Evolutionary conservation across 2,888 invertebrate species (phyloP), one percentile per base, ranked within the genome.

Genomic region (Onthophagus sagittarius): DNA sequence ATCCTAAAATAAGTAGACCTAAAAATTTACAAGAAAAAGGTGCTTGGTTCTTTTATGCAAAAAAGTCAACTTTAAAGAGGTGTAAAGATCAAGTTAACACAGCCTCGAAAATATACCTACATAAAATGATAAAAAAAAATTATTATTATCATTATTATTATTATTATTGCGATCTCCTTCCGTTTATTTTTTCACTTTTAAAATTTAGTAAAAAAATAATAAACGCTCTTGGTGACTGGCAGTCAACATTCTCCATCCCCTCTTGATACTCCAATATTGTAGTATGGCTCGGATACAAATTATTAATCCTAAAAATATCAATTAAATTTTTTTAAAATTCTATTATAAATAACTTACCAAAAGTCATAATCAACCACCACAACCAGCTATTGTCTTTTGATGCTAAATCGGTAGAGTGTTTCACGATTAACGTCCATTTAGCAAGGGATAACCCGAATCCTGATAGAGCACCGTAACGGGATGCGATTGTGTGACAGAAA

Each of bases 381-480:
- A 96, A 88, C 95, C 95, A 96, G 71, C 93, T 93, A 86, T 95
- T 95, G 86, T 95, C 95, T 82, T 93, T 93, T 7, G 93, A 93
- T 73, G 94, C 94, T 79, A 95, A 87, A 82, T 95, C 95, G 71
- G 95, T 95, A 79, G 95, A 94, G 83, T 95, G 94, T 83, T 96
- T 96, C 9, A 96, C 96, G 81, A 97, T 97, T 79, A 96, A 90
- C 39, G 96, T 96, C 97, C 97, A 97, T 86, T 97, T 97, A 77
- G 96, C 95, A 76, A 97, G 88, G 5, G 97, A 97, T 13, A 97
- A 88, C 0, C 97, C 97, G 83, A 97, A 96, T 72, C 97, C 97
- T 65, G 97, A 94, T 70, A 97, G 87, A 0, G 97, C 97, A 31
- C 97, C 97, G 84, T 96, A 96, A 79, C 96, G 91, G 33, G 95